Percentiles rank a stretch among this genome's conserved stretches.
Conservation (phyloP, 2,113 vertebrate species). For the Callocephalon fimbriatum region DNA sequence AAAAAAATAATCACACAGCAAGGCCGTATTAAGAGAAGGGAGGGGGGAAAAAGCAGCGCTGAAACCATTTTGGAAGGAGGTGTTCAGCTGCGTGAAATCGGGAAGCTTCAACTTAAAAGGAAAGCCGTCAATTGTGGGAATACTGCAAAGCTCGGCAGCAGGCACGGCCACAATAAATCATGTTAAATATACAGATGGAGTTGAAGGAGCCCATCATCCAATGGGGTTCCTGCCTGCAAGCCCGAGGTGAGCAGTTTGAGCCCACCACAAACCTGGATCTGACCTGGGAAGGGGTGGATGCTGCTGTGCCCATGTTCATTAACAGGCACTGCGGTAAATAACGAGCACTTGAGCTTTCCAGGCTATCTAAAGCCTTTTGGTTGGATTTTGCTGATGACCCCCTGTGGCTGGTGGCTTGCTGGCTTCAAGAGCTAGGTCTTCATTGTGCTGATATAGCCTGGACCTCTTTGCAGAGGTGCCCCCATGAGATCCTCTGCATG, state of each 20-base stretch:
- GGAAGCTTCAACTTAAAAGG: not conserved
- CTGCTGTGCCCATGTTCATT: not conserved
- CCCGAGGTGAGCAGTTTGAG: not conserved
- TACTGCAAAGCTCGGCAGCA: not conserved
- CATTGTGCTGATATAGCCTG: not conserved
- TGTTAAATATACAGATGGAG: not conserved
- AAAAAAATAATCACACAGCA: slow-evolving; percentile 48
- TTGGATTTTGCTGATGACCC: not conserved
- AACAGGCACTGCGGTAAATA: not conserved
- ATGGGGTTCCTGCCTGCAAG: rapidly evolving
- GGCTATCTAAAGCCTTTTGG: not conserved
- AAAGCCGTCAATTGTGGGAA: not conserved
- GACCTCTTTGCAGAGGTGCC: not conserved
- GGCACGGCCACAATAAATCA: not conserved
- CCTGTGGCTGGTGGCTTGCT: not conserved
- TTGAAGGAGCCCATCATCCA: not conserved
- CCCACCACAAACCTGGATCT: not conserved
- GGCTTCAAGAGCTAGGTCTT: not conserved
- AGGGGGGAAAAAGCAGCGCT: not conserved
- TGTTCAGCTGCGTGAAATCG: not conserved
- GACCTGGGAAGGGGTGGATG: not conserved
- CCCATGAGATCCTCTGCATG: rapidly evolving
- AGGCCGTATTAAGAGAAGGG: not conserved
- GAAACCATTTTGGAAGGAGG: not conserved
- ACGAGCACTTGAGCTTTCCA: not conserved